These are phyloP conservation scores for Corythornis leucogaster DNA, from an alignment of 2,797 vertebrate genomes.

Conservation along the genomic window DNA sequence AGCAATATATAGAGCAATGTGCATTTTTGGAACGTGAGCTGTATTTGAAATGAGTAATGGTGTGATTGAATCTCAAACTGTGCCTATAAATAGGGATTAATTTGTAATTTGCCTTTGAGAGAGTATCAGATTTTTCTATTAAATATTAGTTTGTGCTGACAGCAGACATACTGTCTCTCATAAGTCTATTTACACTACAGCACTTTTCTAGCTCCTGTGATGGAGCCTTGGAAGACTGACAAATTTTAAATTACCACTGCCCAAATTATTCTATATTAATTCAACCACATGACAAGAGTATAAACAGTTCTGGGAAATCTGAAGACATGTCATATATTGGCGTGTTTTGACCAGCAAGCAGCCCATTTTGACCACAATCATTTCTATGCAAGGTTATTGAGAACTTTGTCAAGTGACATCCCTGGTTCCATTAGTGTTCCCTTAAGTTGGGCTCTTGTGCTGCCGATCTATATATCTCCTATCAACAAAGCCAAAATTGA, in stretches of 20 bases:
- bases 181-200: neutral
- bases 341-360: neutral
- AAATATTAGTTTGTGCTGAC: neutral
- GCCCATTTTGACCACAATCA: neutral
- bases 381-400: neutral
- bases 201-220: neutral
- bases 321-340: neutral
- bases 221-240: neutral
- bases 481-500: neutral
- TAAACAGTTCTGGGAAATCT: neutral
- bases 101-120: neutral
- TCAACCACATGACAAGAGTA: neutral
- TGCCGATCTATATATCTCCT: neutral
- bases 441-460: neutral
- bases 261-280: neutral
- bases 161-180: neutral
- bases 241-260: neutral
- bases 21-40: neutral
- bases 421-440: neutral
- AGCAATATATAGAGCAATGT: neutral
- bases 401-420: neutral
- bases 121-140: neutral
- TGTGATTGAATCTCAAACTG: neutral
- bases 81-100: neutral
- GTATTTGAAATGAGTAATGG: neutral